These are phyloP conservation scores for Sebastes nivosus DNA, from an alignment of 2,797 vertebrate genomes.

Conservation along the genomic window DNA sequence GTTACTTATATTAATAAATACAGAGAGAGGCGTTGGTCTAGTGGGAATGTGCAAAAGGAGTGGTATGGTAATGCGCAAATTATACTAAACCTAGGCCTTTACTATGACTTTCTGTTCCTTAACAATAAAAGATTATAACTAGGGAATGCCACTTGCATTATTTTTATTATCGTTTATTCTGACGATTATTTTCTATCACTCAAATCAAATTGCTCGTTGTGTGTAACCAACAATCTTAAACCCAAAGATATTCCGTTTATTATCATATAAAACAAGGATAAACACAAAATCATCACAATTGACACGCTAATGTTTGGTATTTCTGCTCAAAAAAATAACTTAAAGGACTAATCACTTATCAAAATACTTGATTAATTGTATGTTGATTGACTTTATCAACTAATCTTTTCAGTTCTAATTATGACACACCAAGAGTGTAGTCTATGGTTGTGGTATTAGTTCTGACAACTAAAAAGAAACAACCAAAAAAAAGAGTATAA, in stretches of 20 bases:
- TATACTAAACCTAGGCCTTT: background rate
- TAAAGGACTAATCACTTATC: background rate
- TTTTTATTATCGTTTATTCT: background rate
- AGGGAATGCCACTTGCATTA: background rate
- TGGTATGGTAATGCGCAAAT: background rate
- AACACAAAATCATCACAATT: background rate
- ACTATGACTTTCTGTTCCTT: background rate
- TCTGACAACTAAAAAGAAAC: background rate
- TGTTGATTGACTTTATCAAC: background rate
- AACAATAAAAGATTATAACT: background rate
- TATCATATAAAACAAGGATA: background rate
- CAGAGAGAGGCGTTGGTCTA: background rate
- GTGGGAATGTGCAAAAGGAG: background rate
- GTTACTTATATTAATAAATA: background rate
- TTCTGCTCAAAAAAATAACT: background rate
- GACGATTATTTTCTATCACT: background rate
- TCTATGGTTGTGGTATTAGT: background rate
- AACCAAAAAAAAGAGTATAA: background rate
- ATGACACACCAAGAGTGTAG: background rate
- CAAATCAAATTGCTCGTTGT: background rate
- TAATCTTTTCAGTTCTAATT: background rate
- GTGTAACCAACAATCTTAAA: background rate
- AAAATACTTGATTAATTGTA: background rate
- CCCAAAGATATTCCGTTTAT: background rate
- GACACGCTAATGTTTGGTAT: background rate